Evolutionary conservation across 2,113 vertebrate species (phyloP).

Genomic region (Platycercus adscitus): DNA sequence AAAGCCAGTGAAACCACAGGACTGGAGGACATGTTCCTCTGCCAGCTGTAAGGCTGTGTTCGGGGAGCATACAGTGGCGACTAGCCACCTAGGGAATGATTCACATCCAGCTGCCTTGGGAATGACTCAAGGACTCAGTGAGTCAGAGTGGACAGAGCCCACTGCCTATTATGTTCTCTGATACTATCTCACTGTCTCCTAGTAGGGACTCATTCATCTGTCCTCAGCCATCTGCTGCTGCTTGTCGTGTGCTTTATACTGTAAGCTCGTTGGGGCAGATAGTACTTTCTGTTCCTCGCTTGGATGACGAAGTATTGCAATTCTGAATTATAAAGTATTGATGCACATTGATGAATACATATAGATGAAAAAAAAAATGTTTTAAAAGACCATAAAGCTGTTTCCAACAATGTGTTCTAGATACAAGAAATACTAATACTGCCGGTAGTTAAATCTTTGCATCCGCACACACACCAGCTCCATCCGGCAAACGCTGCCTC

Average conservation of each 20-base stretch:
- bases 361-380: background rate
- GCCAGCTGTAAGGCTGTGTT: background rate
- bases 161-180: background rate
- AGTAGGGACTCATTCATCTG: constrained; percentile 8
- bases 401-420: background rate
- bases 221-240: constrained; percentile 24
- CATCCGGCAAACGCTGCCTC: background rate
- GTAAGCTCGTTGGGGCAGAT: background rate
- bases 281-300: background rate
- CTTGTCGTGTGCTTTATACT: background rate
- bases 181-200: constrained; percentile 32
- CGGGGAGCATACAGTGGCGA: background rate
- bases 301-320: background rate
- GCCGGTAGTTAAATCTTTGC: background rate
- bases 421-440: too few species aligned
- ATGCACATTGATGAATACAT: background rate
- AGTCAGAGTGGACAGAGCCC: constrained; percentile 44
- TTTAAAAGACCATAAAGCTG: background rate
- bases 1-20: background rate
- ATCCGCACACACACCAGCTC: fast-evolving
- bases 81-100: constrained; percentile 2
- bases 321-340: background rate
- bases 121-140: constrained; percentile 31
- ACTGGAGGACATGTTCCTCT: background rate
- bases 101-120: constrained; percentile 54